Evolutionary conservation across 2,797 vertebrate genomes (phyloP).

Genomic region (Oryzias dopingdopingensis): DNA sequence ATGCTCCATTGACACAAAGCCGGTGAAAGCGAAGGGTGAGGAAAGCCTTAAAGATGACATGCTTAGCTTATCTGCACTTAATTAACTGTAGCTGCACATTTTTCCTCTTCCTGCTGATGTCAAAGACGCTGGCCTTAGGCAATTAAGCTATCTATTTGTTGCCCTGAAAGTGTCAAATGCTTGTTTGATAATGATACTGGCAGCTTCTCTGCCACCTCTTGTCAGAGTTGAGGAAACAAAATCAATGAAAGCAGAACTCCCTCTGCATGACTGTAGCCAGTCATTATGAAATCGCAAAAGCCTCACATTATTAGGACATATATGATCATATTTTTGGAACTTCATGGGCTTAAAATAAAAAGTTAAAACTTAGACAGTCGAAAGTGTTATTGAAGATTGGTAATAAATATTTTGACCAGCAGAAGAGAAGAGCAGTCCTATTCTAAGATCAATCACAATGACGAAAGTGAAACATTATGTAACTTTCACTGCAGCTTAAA

Average conservation of each 20-base stretch:
- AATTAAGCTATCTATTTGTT: slow-evolving; percentile 40
- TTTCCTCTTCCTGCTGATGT: slow-evolving; percentile 31
- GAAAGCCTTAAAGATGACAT: slow-evolving; percentile 27
- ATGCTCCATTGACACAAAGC: not conserved
- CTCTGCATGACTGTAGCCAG: not conserved
- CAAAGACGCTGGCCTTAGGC: slow-evolving; percentile 35
- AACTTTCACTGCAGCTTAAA: not conserved
- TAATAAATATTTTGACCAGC: slow-evolving; percentile 4
- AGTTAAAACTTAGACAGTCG: slow-evolving; percentile 4
- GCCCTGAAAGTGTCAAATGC: slow-evolving; percentile 24
- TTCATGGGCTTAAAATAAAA: not conserved
- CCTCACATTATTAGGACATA: not conserved
- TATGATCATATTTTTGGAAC: not conserved
- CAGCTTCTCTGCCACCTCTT: slow-evolving; percentile 8
- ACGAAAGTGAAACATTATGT: not conserved
- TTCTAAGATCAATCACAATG: slow-evolving; percentile 1
- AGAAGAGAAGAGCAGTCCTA: slow-evolving; percentile 7
- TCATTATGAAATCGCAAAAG: not conserved
- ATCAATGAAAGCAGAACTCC: slow-evolving; percentile 5
- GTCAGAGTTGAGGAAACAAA: slow-evolving; percentile 12
- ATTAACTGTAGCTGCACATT: slow-evolving; percentile 42
- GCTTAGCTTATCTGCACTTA: slow-evolving; percentile 34
- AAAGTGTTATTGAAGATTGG: slow-evolving; percentile 2
- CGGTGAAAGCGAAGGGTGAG: slow-evolving; percentile 3
- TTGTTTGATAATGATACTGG: slow-evolving; percentile 16